Evolutionary conservation across 2,888 invertebrate species (phyloP).

Genomic region (Machimus rusticus): DNA sequence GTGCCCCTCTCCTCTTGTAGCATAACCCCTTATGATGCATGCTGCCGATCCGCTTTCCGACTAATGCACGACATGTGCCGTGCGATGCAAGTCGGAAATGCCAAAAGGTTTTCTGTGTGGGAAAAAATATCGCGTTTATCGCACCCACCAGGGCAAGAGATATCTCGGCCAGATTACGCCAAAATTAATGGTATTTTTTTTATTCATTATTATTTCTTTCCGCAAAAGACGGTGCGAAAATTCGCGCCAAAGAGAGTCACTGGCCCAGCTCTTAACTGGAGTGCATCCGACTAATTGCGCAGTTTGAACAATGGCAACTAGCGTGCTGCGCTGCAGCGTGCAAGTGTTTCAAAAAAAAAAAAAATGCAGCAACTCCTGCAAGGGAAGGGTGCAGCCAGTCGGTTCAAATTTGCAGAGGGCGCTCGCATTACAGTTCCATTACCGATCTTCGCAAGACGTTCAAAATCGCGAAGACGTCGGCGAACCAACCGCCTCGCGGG

Average conservation of each 20-base stretch:
- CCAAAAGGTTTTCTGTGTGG: neutral
- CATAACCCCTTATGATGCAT: neutral
- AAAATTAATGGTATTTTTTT: neutral
- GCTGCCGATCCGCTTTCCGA: neutral
- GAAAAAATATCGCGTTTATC: neutral
- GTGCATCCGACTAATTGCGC: neutral
- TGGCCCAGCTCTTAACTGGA: conserved; percentile 33
- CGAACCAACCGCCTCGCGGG: neutral
- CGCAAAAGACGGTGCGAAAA: neutral
- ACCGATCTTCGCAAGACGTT: neutral
- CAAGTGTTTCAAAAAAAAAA: neutral
- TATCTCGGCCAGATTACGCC: neutral
- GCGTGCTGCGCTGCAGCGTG: neutral
- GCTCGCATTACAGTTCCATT: neutral
- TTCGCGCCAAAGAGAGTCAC: neutral
- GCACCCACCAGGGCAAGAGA: neutral
- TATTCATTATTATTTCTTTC: neutral
- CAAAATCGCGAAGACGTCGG: neutral
- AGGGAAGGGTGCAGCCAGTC: neutral
- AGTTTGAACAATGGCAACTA: neutral
- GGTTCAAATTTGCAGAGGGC: neutral
- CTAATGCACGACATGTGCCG: neutral
- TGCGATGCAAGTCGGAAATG: neutral
- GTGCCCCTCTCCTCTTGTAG: neutral
- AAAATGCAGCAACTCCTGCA: neutral